These are phyloP conservation scores for Trichonephila inaurata DNA, from an alignment of 1,140 invertebrate species.

Conservation along the genomic window DNA sequence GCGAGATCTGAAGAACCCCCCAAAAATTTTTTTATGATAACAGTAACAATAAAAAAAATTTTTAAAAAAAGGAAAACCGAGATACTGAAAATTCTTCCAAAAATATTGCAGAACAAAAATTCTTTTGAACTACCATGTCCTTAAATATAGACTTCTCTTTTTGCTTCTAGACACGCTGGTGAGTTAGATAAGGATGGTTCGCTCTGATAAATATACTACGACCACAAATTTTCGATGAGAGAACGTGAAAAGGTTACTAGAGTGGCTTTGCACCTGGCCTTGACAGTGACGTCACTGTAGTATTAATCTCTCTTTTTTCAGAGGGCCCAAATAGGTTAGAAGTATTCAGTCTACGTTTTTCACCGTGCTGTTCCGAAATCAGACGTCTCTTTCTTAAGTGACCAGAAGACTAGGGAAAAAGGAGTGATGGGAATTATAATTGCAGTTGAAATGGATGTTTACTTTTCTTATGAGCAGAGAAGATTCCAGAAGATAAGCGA, in stretches of 20 bases:
- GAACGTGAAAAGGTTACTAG: slow-evolving; percentile 58
- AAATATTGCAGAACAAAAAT: slow-evolving; percentile 32
- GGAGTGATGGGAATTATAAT: no score
- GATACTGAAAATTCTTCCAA: not conserved
- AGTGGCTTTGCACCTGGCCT: slow-evolving; percentile 70
- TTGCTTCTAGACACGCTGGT: not conserved
- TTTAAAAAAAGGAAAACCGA: not conserved
- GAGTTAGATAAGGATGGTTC: slow-evolving; percentile 48
- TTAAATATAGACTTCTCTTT: slow-evolving; percentile 72
- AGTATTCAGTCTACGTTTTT: not conserved
- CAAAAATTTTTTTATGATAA: not conserved
- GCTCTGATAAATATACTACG: slow-evolving; percentile 55
- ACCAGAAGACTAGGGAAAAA: no score
- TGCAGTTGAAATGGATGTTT: no score
- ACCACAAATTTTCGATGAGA: slow-evolving; percentile 65
- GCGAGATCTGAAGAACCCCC: not conserved
- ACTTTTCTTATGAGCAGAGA: no score
- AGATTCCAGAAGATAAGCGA: no score
- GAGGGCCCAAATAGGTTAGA: slow-evolving; percentile 64
- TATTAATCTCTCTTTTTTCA: slow-evolving; percentile 19
- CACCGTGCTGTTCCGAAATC: not conserved
- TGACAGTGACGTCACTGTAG: slow-evolving; percentile 47
- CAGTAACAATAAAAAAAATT: not conserved
- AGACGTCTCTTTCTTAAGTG: not conserved
- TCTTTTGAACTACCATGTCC: slow-evolving; percentile 13